Base-by-base conservation (phyloP, 2,797 vertebrate genomes). In the Eulemur coronatus region DNA sequence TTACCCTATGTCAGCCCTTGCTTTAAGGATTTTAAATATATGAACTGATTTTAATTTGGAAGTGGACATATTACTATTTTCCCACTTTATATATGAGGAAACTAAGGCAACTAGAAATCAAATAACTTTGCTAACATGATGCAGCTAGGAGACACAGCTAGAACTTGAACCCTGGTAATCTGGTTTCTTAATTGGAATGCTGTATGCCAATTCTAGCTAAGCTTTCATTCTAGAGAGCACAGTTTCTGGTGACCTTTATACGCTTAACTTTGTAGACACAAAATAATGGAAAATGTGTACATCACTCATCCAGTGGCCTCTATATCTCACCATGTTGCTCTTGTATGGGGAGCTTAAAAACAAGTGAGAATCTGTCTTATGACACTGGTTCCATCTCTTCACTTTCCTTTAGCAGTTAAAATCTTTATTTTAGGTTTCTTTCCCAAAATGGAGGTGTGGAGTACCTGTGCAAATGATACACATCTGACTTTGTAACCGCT, bases 401-500 rank as follows among this genome's bases (percentile, higher is more conserved):
- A 35, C n/a, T 84, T 79, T 82, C 30, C 35, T 85, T 20, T 24
- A 73, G 20, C 11, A 43, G 15, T 22, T 76, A 91, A 30, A 18
- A 78, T 89, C 22, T 93, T 91, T 92, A 90, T 70, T 91, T 76
- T 48, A 55, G 30, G 38, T 61, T 87, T 94, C 24, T 78, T 89
- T 87, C 10, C 22, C 41, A 70, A 84, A 57, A 28, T 35, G 12
- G 4, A 92, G 2, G 5, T 78, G 38, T 86, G 52, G 57, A 65
- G 2, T 63, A 55, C 41, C 41, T 61, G 33, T 50, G 67, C 70
- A 57, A 84, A 93, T 4, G 1, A 96, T 52, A 69, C 33, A 57
- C 30, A 59, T 67, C 38, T 76, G 75, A 94, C 59, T 96, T 96
- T 79, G 79, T 93, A 82, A 90, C 63, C 43, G 65, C 50, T 73